Percentiles rank a stretch among this genome's conserved stretches.
Evolutionary conservation across 2,113 vertebrate species (phyloP).

Genomic region (Rana temporaria): DNA sequence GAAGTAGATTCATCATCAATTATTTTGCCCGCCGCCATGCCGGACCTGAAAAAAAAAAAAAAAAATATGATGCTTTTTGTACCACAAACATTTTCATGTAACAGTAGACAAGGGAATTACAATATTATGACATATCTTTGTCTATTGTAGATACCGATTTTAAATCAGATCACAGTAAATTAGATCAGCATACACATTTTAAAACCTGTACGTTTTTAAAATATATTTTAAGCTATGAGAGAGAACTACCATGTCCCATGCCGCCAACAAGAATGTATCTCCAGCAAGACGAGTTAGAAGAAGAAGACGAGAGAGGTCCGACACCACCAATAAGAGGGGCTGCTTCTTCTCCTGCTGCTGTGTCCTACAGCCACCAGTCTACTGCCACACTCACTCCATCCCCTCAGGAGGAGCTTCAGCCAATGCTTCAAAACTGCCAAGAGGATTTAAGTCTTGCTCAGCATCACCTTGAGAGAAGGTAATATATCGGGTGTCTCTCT

Average conservation of each 20-base stretch:
- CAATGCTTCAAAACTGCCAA: conserved; percentile 89
- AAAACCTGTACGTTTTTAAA: conserved; percentile 12
- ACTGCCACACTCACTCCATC: conserved; percentile 97
- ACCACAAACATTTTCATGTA: too few relatives aligned
- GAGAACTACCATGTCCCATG: conserved; percentile 89
- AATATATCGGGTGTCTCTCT: background rate
- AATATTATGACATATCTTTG: too few relatives aligned
- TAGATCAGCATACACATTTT: too few relatives aligned
- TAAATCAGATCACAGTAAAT: too few relatives aligned
- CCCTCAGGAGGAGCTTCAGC: conserved; percentile 95
- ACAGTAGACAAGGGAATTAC: too few relatives aligned
- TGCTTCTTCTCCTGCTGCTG: conserved; percentile 94
- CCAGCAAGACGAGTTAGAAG: conserved; percentile 91
- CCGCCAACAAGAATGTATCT: conserved; percentile 96
- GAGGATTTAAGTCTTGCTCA: conserved; percentile 77
- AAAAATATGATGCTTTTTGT: too few relatives aligned
- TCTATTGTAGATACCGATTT: too few relatives aligned
- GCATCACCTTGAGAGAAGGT: conserved; percentile 89
- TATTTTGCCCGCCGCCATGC: too few relatives aligned
- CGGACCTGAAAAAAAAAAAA: too few relatives aligned
- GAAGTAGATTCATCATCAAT: too few relatives aligned
- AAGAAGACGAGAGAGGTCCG: conserved; percentile 90
- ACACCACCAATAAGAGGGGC: conserved; percentile 93
- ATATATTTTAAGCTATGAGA: conserved; percentile 84
- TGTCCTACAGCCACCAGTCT: conserved; percentile 98